Evolutionary conservation across 1,140 invertebrate species (phyloP).

Genomic region (Protaetia brevitarsis): DNA sequence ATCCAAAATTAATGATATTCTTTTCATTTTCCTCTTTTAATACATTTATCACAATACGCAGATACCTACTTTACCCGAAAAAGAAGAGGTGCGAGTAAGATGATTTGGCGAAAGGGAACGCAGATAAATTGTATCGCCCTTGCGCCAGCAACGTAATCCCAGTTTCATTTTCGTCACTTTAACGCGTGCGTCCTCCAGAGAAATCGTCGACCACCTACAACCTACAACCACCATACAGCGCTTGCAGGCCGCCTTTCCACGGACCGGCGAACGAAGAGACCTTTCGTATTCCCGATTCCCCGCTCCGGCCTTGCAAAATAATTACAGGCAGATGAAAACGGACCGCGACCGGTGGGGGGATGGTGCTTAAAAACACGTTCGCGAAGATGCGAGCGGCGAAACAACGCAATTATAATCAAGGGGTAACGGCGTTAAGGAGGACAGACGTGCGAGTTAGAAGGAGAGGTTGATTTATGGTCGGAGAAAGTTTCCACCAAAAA

Average conservation of each 20-base stretch:
- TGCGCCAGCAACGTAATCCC: neutral
- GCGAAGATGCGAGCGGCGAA: conserved; percentile 2
- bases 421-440: neutral
- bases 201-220: neutral
- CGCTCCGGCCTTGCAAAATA: conserved; percentile 8
- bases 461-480: neutral
- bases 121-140: neutral
- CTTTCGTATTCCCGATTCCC: no score
- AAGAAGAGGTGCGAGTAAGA: neutral
- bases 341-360: neutral
- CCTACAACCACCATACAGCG: no score
- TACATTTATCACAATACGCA: no score
- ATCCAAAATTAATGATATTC: no score
- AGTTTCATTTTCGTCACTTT: conserved; percentile 13
- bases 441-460: neutral
- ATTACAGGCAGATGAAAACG: conserved; percentile 8
- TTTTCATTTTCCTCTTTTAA: no score
- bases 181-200: neutral
- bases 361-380: conserved; percentile 11
- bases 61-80: no score
- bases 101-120: neutral
- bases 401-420: conserved; percentile 17
- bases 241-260: no score
- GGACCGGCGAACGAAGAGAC: no score
- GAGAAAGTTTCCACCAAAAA: conserved; percentile 7